These are phyloP conservation scores for Allygus modestus DNA, from an alignment of 2,888 invertebrate species.

Conservation along the genomic window DNA sequence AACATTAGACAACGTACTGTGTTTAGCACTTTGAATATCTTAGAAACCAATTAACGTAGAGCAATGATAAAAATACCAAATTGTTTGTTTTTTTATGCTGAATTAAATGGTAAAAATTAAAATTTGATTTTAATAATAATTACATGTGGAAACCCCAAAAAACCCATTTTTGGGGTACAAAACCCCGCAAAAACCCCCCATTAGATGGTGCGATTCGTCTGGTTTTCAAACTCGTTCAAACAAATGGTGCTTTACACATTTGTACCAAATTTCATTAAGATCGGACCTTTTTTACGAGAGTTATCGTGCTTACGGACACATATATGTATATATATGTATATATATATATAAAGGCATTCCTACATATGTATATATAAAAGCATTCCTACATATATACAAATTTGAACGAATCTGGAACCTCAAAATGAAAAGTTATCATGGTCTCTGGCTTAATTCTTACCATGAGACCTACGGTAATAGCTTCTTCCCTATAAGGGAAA, in stretches of 20 bases:
- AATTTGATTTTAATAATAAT: too few species aligned
- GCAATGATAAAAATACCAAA: too few species aligned
- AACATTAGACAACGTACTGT: too few species aligned
- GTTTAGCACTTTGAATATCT: too few species aligned
- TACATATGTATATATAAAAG: too few species aligned
- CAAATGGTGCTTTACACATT: not conserved
- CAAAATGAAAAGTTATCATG: not conserved
- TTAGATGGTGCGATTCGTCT: not conserved
- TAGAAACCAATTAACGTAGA: too few species aligned
- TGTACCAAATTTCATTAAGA: not conserved
- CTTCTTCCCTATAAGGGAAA: not conserved
- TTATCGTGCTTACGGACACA: not conserved
- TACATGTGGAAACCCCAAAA: too few species aligned
- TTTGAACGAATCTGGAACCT: not conserved
- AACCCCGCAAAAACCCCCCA: too few species aligned
- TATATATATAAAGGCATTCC: not conserved
- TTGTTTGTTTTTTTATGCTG: too few species aligned
- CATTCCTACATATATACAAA: not conserved
- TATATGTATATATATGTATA: not conserved
- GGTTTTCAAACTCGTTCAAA: not conserved
- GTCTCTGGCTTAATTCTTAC: not conserved
- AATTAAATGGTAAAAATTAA: too few species aligned
- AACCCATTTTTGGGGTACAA: too few species aligned
- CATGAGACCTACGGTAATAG: conserved; percentile 9
- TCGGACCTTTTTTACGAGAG: not conserved